phyloP scores from a whole-genome alignment of 30 jellyfish, hydroid and myxozoan genomes.

The Chrysaora quinquecirrha region DNA sequence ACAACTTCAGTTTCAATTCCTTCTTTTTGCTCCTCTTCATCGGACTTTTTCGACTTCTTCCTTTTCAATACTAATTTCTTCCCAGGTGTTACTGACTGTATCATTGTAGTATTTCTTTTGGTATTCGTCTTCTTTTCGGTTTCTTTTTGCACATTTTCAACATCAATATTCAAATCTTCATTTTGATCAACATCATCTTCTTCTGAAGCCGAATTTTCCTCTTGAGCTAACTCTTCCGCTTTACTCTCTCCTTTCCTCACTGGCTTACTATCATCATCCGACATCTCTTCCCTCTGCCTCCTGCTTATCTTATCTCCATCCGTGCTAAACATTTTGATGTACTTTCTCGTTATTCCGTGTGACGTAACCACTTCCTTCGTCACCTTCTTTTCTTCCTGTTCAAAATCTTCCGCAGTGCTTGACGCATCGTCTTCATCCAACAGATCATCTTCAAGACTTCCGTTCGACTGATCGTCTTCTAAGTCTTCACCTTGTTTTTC shows the following conservation, averaged over 20 bases:
- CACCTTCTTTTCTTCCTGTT: constrained; percentile 1
- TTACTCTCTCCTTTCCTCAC: not conserved
- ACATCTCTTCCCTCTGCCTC: not conserved
- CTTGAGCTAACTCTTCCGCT: constrained; percentile 1
- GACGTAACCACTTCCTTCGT: constrained; percentile 37
- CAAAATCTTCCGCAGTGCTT: not conserved
- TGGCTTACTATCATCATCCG: not conserved
- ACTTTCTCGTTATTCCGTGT: constrained; percentile 55
- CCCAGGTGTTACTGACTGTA: constrained; percentile 57
- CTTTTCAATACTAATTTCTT: constrained; percentile 58
- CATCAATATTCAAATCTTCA: constrained; percentile 1
- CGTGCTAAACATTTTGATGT: constrained; percentile 41
- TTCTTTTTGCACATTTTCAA: not conserved
- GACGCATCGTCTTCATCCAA: not conserved
- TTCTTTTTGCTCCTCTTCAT: constrained; percentile 17
- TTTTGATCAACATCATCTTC: not conserved
- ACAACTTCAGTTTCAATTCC: not conserved
- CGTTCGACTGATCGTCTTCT: constrained; percentile 20
- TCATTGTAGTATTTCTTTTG: constrained; percentile 1
- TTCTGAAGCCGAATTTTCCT: not conserved
- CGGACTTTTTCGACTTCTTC: constrained; percentile 47
- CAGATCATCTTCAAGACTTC: constrained; percentile 46
- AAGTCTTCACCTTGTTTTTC: not conserved
- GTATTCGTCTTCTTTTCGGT: not conserved
- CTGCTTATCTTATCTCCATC: constrained; percentile 9